These are phyloP conservation scores for Gambelia wislizenii DNA, from an alignment of 2,797 vertebrate species.

Conservation along the genomic window DNA sequence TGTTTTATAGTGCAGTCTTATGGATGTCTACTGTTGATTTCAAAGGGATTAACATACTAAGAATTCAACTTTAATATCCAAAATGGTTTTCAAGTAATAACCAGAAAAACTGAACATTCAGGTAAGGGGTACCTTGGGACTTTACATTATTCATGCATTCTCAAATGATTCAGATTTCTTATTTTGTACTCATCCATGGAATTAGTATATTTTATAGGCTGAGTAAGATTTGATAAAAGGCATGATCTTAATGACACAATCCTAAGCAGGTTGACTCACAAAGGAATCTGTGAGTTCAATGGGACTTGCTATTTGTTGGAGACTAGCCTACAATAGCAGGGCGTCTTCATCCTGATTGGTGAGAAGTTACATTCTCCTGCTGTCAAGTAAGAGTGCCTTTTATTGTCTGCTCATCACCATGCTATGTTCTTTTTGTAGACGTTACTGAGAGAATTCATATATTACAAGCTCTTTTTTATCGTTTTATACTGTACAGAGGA, in stretches of 20 bases:
- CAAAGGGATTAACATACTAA: background rate
- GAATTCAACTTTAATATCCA: background rate
- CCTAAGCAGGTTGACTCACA: background rate
- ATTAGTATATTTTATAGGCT: background rate
- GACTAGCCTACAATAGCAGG: background rate
- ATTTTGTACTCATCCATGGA: background rate
- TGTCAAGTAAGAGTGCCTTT: background rate
- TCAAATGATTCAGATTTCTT: background rate
- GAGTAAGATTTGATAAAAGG: background rate
- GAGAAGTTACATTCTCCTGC: background rate
- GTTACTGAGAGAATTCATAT: conserved; percentile 23
- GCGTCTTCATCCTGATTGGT: background rate
- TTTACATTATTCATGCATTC: background rate
- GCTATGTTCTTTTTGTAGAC: background rate
- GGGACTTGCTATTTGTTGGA: background rate
- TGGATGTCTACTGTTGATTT: background rate
- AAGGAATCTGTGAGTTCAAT: background rate
- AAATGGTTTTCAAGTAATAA: background rate
- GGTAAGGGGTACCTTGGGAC: background rate
- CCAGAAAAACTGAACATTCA: background rate
- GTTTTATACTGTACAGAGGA: background rate
- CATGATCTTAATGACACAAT: background rate
- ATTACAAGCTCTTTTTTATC: conserved; percentile 22
- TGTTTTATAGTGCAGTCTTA: background rate
- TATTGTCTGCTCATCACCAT: background rate